phyloP scores from a whole-genome alignment of 1,140 invertebrate species.

The Maniola jurtina region DNA sequence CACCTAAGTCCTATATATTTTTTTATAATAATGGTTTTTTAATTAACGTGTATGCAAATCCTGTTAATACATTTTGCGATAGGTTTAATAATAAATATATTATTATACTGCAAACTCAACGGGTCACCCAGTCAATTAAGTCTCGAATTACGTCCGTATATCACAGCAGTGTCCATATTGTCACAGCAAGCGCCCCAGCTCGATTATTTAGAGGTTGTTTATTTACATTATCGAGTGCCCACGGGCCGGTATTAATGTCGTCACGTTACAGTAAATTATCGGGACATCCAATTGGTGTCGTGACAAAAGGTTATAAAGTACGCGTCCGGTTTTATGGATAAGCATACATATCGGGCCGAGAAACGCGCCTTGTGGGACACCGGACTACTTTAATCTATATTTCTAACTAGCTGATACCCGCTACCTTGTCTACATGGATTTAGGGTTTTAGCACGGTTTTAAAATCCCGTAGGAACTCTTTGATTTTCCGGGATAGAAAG shows the following conservation, averaged over 20 bases:
- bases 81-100: neutral
- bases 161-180: slow-evolving; percentile 41
- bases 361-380: slow-evolving; percentile 40
- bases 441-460: too few species aligned
- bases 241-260: slow-evolving; percentile 43
- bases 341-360: slow-evolving; percentile 42
- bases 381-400: slow-evolving; percentile 6
- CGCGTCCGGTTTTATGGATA: slow-evolving; percentile 45
- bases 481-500: too few species aligned
- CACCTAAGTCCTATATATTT: too few species aligned
- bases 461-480: too few species aligned
- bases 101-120: slow-evolving; percentile 7
- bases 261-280: slow-evolving; percentile 64
- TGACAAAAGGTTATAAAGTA: slow-evolving; percentile 68
- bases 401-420: too few species aligned
- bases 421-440: too few species aligned
- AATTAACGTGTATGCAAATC: too few species aligned
- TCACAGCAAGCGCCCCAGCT: slow-evolving; percentile 45
- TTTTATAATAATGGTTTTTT: too few species aligned
- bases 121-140: slow-evolving; percentile 29
- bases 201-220: slow-evolving; percentile 47
- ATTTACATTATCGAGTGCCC: slow-evolving; percentile 14
- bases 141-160: slow-evolving; percentile 27
- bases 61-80: too few species aligned
- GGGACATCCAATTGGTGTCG: slow-evolving; percentile 66